Evolutionary conservation across 2,888 invertebrate genomes (phyloP).

Genomic region (Dryococelus australis): DNA sequence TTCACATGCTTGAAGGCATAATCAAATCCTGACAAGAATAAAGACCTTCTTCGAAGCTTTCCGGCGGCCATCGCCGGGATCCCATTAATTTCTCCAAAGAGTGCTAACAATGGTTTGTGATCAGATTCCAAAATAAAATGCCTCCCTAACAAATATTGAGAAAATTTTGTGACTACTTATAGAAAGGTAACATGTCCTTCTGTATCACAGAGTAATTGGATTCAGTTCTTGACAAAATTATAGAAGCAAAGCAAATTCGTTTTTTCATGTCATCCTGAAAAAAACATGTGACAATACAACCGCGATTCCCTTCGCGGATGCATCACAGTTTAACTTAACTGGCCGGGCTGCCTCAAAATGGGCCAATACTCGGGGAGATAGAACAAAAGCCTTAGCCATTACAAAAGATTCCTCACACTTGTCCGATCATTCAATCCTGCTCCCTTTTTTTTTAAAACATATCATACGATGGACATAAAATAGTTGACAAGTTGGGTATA

Average conservation of each 20-base stretch:
- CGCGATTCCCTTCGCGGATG: constrained; percentile 39
- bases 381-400: too few species aligned
- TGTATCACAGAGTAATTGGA: constrained; percentile 28
- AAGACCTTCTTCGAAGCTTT: neutral
- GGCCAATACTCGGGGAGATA: constrained; percentile 44
- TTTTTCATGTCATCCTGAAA: constrained; percentile 35
- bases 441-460: too few species aligned
- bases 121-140: neutral
- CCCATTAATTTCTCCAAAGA: neutral
- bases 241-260: too few species aligned
- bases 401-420: too few species aligned
- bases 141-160: neutral
- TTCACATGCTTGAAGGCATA: neutral
- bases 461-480: too few species aligned
- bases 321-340: constrained; percentile 48
- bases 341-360: constrained; percentile 46
- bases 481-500: too few species aligned
- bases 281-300: constrained; percentile 38
- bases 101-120: neutral
- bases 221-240: constrained; percentile 19
- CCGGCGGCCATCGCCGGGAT: neutral
- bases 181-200: too few species aligned
- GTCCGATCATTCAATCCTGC: too few species aligned
- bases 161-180: too few species aligned
- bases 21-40: neutral